Evolutionary conservation across 2,888 invertebrate genomes (phyloP).

Genomic region (Drosophila parthenogenetica): DNA sequence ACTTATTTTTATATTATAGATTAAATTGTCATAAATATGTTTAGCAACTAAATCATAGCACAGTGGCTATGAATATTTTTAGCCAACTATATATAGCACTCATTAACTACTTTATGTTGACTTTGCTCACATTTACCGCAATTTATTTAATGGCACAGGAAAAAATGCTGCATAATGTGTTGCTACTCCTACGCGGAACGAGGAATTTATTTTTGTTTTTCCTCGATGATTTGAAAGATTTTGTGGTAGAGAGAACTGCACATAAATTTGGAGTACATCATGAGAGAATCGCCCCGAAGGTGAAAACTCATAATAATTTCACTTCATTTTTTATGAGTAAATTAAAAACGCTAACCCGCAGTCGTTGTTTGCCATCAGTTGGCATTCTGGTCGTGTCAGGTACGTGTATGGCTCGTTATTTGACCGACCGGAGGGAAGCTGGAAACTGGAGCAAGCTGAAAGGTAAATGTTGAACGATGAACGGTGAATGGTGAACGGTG

Average conservation of each 20-base stretch:
- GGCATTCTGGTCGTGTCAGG: conserved; percentile 43
- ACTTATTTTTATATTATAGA: too few relatives aligned
- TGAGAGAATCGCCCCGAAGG: conserved; percentile 40
- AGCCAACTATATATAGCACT: background rate
- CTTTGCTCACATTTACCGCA: conserved; percentile 4
- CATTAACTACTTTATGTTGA: background rate
- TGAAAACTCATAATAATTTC: conserved; percentile 64
- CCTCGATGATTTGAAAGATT: conserved; percentile 25
- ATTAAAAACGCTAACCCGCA: conserved; percentile 68
- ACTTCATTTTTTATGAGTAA: conserved; percentile 65
- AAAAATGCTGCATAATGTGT: conserved; percentile 25
- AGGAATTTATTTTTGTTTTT: background rate
- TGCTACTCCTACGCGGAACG: conserved; percentile 3
- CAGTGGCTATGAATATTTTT: too few relatives aligned
- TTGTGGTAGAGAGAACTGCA: conserved; percentile 16
- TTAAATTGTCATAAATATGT: too few relatives aligned
- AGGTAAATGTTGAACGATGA: background rate
- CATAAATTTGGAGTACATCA: conserved; percentile 50
- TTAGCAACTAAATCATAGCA: too few relatives aligned
- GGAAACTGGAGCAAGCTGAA: background rate
- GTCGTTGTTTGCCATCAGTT: conserved; percentile 34
- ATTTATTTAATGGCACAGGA: background rate
- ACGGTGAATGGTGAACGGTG: background rate
- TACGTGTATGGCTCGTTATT: conserved; percentile 5
- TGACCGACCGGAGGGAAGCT: background rate